Percentiles rank a stretch among this genome's conserved stretches.
phyloP scores from a whole-genome alignment of 2,797 vertebrate species.

The Anguilla pacifica region DNA sequence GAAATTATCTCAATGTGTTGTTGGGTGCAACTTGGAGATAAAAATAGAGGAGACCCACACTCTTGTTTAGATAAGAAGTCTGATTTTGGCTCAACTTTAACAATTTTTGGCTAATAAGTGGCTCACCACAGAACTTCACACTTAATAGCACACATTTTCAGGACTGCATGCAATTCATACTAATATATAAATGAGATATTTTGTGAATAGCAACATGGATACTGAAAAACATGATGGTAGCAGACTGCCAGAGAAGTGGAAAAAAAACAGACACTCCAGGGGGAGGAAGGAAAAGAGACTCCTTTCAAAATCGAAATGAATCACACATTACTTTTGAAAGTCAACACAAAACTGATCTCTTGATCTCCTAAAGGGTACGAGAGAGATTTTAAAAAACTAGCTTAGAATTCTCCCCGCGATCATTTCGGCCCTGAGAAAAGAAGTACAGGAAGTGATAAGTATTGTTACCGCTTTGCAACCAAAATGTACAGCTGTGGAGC shows the following conservation, averaged over 20 bases:
- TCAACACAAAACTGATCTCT: not conserved
- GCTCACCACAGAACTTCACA: no score
- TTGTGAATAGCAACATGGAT: not conserved
- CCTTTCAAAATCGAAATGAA: not conserved
- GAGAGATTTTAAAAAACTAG: not conserved
- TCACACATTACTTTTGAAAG: not conserved
- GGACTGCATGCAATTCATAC: no score
- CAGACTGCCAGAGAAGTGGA: not conserved
- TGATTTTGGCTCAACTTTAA: no score
- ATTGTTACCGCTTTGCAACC: not conserved
- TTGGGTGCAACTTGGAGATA: no score
- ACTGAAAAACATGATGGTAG: not conserved
- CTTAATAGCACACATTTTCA: no score
- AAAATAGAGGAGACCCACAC: no score
- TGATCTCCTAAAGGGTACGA: not conserved
- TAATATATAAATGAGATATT: not conserved
- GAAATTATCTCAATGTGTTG: no score
- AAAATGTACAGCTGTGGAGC: not conserved
- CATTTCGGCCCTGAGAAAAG: not conserved
- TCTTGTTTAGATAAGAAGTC: no score
- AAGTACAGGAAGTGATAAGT: not conserved
- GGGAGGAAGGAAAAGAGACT: not conserved
- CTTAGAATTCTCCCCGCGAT: not conserved
- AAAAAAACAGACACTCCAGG: not conserved
- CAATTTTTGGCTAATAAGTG: no score